Evolutionary conservation across 23 tunicate genomes (phyloP), one percentile per base, ranked within the genome.

Genomic region (Halocynthia roretzi): DNA sequence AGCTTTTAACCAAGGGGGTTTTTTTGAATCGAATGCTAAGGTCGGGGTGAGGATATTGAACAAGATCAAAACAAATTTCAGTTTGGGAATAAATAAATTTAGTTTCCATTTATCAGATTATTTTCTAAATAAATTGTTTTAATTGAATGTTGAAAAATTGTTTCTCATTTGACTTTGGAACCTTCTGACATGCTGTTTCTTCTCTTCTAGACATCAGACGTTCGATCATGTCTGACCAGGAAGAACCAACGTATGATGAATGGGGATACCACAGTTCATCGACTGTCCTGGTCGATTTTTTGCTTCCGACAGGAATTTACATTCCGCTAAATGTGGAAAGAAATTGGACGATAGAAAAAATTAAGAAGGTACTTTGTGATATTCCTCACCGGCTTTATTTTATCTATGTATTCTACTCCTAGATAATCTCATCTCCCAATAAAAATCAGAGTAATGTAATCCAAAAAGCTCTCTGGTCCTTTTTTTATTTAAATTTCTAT

Each of bases 251-350:
- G 5, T 91, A 91, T 81, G 97, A 91, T 85, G 97, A 91, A 64
- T 91, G 97, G 97, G 97, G 97, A 14, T 85, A 72, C 64, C 97
- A 91, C 71, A 54, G 71, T 73, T 67, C 88, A 5, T 54, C 51
- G 31, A 40, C 77, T 53, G 97, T 91, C 68, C 51, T 19, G 57
- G 87, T 91, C 6, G 97, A 91, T 50, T 91, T 91, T 62, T 62
- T 91, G 9, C 71, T 91, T 5, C 97, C 97, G 12, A 91, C 86
- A n/a, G 97, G 97, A 71, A 91, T 91, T 60, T 91, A 84, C 74
- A 91, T 91, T 52, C 97, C 87, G 6, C 56, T 91, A 65, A 83
- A 91, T 51, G 79, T 91, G 5, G 82, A 76, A 7, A 77, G 97
- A 61, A 91, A 73, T 77, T 73, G 83, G 8, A 85, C 90, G 52